Percentiles rank a stretch among this genome's conserved stretches.
These are phyloP conservation scores for Sabatieria punctata DNA, from an alignment of 2,888 invertebrate genomes.

Conservation along the genomic window DNA sequence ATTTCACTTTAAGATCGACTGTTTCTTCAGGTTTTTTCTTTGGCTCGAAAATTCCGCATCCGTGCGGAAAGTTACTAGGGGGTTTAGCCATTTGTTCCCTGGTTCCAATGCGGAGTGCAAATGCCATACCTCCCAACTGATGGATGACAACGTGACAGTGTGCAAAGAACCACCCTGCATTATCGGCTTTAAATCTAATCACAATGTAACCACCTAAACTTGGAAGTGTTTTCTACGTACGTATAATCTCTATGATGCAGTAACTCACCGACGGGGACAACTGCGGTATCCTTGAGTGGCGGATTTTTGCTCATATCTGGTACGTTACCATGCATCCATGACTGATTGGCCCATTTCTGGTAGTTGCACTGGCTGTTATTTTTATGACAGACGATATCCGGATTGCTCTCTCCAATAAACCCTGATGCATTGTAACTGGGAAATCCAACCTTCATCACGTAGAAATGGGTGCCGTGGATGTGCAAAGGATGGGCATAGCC, in stretches of 20 bases:
- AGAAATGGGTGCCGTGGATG: conserved; percentile 24
- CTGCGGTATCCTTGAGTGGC: conserved; percentile 5
- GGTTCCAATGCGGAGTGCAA: conserved; percentile 5
- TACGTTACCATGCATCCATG: conserved; percentile 4
- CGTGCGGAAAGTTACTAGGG: conserved; percentile 4
- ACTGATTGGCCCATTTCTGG: conserved; percentile 1
- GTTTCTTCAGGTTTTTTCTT: too few relatives aligned
- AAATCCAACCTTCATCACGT: conserved; percentile 23
- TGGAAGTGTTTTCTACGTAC: too few relatives aligned
- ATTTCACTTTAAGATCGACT: too few relatives aligned
- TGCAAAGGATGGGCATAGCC: conserved; percentile 25
- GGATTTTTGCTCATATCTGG: conserved; percentile 3
- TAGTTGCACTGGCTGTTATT: not conserved
- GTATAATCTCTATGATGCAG: too few relatives aligned
- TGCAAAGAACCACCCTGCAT: conserved; percentile 10
- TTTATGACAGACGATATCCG: conserved; percentile 17
- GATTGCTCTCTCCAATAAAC: conserved; percentile 19
- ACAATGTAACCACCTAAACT: conserved; percentile 9
- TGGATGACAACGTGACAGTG: conserved; percentile 10
- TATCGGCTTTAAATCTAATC: conserved; percentile 7
- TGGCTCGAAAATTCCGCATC: not conserved
- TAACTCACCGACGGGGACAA: conserved; percentile 8
- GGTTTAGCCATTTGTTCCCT: conserved; percentile 1
- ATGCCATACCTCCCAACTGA: conserved; percentile 7
- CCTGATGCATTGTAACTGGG: conserved; percentile 17